phyloP scores from a whole-genome alignment of 1,140 invertebrate genomes.

The Solenopsis fugax region DNA sequence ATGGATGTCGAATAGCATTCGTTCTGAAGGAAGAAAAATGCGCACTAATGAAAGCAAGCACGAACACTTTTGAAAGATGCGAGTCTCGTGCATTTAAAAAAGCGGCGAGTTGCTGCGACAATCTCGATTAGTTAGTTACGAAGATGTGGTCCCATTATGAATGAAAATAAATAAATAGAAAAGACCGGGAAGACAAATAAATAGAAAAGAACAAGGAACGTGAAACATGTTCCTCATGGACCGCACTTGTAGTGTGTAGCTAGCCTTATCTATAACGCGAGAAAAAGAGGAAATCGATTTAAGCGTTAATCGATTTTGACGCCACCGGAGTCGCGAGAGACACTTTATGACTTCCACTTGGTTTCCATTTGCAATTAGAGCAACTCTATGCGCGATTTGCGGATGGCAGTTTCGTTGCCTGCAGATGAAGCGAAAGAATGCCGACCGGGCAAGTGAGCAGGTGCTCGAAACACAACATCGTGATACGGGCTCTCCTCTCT shows the following conservation, averaged over 20 bases:
- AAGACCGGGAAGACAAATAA: background rate
- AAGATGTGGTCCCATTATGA: background rate
- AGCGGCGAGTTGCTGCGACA: background rate
- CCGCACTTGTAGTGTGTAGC: background rate
- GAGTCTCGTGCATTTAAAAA: background rate
- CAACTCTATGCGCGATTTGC: slow-evolving; percentile 47
- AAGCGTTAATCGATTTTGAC: slow-evolving; percentile 53
- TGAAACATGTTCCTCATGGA: background rate
- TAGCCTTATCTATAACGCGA: background rate
- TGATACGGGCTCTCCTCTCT: slow-evolving; percentile 55
- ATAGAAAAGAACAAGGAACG: background rate
- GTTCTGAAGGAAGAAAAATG: background rate
- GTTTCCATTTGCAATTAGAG: slow-evolving; percentile 56
- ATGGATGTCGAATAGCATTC: background rate
- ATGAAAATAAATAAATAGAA: slow-evolving; percentile 1
- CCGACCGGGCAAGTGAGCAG: slow-evolving; percentile 72
- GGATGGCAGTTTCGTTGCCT: slow-evolving; percentile 57
- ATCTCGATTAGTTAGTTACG: slow-evolving; percentile 2
- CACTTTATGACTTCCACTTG: slow-evolving; percentile 24
- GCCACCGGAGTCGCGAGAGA: background rate
- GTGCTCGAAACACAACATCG: slow-evolving; percentile 69
- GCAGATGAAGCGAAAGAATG: slow-evolving; percentile 77
- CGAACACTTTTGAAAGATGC: background rate
- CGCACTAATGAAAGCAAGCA: background rate
- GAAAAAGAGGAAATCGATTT: slow-evolving; percentile 19